phyloP scores from a whole-genome alignment of 2,797 vertebrate species.

The Morus bassanus region DNA sequence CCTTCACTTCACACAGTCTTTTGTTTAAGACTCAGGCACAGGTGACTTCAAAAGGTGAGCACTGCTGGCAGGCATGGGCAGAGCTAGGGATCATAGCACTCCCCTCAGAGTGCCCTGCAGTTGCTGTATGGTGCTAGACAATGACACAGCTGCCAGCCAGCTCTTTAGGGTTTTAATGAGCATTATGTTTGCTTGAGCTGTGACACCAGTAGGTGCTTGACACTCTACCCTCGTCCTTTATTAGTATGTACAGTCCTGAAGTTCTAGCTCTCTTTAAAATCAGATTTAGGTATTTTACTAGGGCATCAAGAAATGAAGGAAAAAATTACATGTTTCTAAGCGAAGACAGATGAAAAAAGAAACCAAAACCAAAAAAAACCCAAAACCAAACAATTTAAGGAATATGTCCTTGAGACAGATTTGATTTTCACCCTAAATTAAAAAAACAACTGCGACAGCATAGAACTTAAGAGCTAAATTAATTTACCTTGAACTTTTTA shows the following conservation, averaged over 20 bases:
- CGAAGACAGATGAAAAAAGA: neutral
- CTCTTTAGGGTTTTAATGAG: neutral
- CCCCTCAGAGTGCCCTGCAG: neutral
- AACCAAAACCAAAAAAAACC: no score
- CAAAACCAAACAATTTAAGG: neutral
- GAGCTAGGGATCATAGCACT: neutral
- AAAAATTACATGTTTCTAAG: neutral
- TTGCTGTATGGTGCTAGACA: neutral
- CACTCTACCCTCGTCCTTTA: neutral
- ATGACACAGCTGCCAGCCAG: neutral
- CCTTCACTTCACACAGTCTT: neutral
- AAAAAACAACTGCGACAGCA: neutral
- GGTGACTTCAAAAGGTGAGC: neutral
- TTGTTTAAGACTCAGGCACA: neutral
- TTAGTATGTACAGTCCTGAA: neutral
- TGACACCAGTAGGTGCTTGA: neutral
- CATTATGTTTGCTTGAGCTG: neutral
- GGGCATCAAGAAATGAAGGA: neutral
- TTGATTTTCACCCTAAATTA: neutral
- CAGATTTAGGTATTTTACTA: neutral
- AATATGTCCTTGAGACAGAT: neutral
- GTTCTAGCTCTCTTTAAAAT: neutral
- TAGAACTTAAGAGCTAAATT: neutral
- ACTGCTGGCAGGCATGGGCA: neutral
- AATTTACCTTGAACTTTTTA: constrained; percentile 84